A percentile compares a stretch with the other conserved stretches of the same genome.
Conservation (phyloP, 2,797 vertebrate species). For the Todus mexicanus region DNA sequence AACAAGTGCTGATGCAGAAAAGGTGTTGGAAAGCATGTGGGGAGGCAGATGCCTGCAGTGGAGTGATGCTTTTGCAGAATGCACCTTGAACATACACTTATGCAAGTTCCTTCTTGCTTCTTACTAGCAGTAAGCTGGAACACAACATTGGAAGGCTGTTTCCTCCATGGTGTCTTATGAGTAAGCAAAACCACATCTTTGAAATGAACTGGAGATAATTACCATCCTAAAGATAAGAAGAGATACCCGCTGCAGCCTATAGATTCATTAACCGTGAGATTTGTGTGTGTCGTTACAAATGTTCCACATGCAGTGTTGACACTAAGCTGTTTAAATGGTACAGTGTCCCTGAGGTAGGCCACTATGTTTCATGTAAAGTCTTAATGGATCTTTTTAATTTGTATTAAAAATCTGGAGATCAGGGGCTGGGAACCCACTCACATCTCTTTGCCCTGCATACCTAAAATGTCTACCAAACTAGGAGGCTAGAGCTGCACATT, state of each 20-base stretch:
- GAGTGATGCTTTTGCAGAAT: background rate
- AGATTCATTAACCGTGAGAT: background rate
- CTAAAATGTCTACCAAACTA: background rate
- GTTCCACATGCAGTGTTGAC: background rate
- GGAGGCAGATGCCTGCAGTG: background rate
- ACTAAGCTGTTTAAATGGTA: background rate
- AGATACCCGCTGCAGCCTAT: background rate
- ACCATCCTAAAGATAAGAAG: background rate
- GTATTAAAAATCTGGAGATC: background rate
- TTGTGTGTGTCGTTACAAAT: background rate
- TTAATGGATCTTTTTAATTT: background rate
- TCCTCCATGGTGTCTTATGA: background rate
- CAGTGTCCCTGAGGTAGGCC: background rate
- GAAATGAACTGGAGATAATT: background rate
- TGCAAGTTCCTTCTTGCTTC: background rate
- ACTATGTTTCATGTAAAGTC: background rate
- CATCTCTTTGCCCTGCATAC: background rate
- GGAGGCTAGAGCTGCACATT: background rate
- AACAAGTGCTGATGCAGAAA: background rate
- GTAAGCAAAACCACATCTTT: background rate
- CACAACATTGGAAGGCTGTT: background rate
- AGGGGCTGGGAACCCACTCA: background rate
- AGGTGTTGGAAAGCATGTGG: background rate
- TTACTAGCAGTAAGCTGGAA: background rate
- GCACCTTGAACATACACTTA: background rate